These are phyloP conservation scores for Sebastes taczanowskii DNA, from an alignment of 2,797 vertebrate genomes.

Conservation along the genomic window DNA sequence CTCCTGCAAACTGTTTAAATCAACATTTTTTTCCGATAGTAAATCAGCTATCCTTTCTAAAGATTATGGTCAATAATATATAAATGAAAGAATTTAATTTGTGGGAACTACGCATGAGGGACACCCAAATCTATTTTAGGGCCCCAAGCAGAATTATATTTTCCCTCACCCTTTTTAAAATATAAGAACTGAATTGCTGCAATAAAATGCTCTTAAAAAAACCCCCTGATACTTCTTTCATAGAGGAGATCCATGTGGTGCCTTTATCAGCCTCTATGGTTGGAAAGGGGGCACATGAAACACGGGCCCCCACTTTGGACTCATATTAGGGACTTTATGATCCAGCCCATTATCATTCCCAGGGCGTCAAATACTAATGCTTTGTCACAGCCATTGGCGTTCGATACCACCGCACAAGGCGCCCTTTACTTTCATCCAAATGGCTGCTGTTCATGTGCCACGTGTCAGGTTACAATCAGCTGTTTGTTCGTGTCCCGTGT, in stretches of 20 bases:
- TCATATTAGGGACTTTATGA: not conserved
- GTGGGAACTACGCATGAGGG: not conserved
- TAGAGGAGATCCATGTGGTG: not conserved
- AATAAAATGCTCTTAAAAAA: not conserved
- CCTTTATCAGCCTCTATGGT: not conserved
- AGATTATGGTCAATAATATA: constrained; percentile 3
- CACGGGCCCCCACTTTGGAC: not conserved
- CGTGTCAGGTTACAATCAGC: no score
- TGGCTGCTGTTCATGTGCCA: no score
- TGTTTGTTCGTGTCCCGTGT: no score
- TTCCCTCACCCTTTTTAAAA: not conserved
- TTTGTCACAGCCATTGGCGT: no score
- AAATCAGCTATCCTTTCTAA: not conserved
- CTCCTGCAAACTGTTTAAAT: not conserved
- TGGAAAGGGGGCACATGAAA: not conserved
- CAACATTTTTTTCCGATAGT: not conserved
- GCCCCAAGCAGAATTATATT: not conserved
- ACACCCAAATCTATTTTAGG: not conserved
- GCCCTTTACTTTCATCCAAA: no score
- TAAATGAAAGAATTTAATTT: not conserved
- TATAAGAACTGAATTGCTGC: not conserved
- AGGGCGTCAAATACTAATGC: no score
- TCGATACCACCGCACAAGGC: no score
- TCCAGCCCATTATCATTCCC: not conserved
- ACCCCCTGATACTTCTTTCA: not conserved